Percentiles rank a stretch among this genome's conserved stretches.
Conservation (phyloP, 2,888 invertebrate genomes). For the Cremastinae sp. region DNA sequence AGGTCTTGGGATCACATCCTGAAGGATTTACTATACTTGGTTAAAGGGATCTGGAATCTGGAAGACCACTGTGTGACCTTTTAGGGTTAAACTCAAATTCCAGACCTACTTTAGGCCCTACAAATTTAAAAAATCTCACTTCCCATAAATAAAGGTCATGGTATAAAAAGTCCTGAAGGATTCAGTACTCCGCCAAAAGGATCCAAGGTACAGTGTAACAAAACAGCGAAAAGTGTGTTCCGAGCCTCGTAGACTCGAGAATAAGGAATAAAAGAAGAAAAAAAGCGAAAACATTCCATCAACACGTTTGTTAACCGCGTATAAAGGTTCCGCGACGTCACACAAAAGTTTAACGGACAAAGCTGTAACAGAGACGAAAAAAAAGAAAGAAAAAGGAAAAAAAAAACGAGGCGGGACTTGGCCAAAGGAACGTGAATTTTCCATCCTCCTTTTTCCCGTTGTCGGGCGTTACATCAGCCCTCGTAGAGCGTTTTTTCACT, state of each 20-base stretch:
- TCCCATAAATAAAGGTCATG: not conserved
- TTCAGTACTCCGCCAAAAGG: no score
- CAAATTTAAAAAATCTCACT: no score
- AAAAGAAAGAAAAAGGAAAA: not conserved
- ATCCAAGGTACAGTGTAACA: no score
- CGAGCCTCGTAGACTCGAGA: not conserved
- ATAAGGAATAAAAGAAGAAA: constrained; percentile 21
- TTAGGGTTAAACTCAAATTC: no score
- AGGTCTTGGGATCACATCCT: no score
- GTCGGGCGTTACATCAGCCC: constrained; percentile 24
- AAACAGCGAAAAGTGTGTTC: no score
- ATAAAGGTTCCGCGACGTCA: constrained; percentile 15
- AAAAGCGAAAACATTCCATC: constrained; percentile 2
- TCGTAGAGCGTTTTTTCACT: constrained; percentile 3
- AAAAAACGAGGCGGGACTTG: not conserved
- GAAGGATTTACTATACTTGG: no score
- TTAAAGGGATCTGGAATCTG: no score
- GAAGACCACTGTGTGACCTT: no score
- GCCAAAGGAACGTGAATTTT: constrained; percentile 28
- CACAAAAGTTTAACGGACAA: constrained; percentile 52
- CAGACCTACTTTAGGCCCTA: no score
- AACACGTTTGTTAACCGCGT: constrained; percentile 23
- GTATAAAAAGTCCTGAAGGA: no score
- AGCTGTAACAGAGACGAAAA: not conserved
- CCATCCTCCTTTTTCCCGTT: constrained; percentile 14